Base-by-base conservation (phyloP, 1,140 invertebrate species). In the Pararge aegeria region DNA sequence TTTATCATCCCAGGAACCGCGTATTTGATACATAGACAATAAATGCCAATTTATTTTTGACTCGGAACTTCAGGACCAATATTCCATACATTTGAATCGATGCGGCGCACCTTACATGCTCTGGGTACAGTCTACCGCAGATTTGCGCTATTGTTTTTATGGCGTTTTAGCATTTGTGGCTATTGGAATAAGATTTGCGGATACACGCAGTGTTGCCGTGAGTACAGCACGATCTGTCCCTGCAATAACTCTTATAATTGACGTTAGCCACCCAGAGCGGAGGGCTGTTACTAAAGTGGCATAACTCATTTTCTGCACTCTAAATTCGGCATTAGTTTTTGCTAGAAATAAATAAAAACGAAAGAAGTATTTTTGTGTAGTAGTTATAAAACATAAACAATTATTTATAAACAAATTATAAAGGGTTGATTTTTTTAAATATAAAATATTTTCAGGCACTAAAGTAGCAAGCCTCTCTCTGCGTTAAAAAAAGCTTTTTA, bases 241-340 rank as follows among this genome's bases (percentile, higher is more conserved):
- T 49, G 76, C 70, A 71, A 79, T 82, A 83, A 83, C 77, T 83
- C 80, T 63, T 59, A 75, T 82, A 86, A 86, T 82, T 80, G 83
- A 86, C 79, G 75, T 79, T 50, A 78, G 75, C 83, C 83, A 83
- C 83, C 83, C 83, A 82, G 72, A 53, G 63, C 42, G 75, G 64
- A 50, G 30, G 46, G 37, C 34, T 24, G 12, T 0, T 1, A 42
- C 13, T 49, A 61, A 72, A 61, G 48, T 19, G 46, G 15, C 1
- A 9, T 55, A 68, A 70, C 68, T 40, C 21, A 54, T 38, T 55
- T 52, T 16, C 48, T 12, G n/a, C n/a, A n/a, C n/a, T n/a, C n/a
- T 30, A 1, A 10, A 4, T 10, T 10, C 29, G 29, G 29, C 10
- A 30, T 30, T 10, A 4, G 10, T 30, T 30, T 6, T 30, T 1